Base-by-base conservation (phyloP, 2,888 invertebrate genomes). In the Drosophila limbata region DNA sequence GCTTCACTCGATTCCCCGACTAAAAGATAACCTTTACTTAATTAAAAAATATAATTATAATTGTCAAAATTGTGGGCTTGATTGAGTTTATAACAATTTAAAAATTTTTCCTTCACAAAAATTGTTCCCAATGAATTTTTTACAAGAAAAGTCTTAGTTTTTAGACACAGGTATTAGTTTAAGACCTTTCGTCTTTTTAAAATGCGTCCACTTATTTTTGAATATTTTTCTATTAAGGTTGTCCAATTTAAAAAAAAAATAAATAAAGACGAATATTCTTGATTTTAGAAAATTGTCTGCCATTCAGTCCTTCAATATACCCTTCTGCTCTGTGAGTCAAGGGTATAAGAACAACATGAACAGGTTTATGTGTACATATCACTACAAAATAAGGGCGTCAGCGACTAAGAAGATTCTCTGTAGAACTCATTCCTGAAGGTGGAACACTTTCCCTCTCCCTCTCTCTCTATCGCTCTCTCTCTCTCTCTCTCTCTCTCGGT, bases 331-430 rank as follows among this genome's bases (percentile, higher is more conserved):
- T 37, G 6, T 2, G 6, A n/a, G n/a, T 37, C n/a, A 37, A 8
- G n/a, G 37, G 37, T 37, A n/a, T 37, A 53, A 63, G 67, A 73
- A 52, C 59, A 65, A 57, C 67, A 45, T 56, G 70, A 83, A 88
- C 82, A 69, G 89, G 89, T 82, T 85, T 88, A 60, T 55, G 61
- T 65, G 28, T 35, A 48, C 40, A 59, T 5, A 31, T 40, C 50
- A 64, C 55, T 60, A 25, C 45, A 51, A 57, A 62, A 51, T 52
- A 33, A 39, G 9, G 28, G 53, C 40, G n/a, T 79, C 61, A 47
- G 70, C 60, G 74, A 75, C 50, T 47, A 61, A 37, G 40, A n/a
- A 0, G 33, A 21, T 33, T 55, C 42, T 42, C 19, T 42, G 25
- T 51, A 51, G 51, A 52, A 35, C 37, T 21, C 37, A 37, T 37